These are phyloP conservation scores for Pyralis farinalis DNA, from an alignment of 2,888 invertebrate species.

Conservation along the genomic window DNA sequence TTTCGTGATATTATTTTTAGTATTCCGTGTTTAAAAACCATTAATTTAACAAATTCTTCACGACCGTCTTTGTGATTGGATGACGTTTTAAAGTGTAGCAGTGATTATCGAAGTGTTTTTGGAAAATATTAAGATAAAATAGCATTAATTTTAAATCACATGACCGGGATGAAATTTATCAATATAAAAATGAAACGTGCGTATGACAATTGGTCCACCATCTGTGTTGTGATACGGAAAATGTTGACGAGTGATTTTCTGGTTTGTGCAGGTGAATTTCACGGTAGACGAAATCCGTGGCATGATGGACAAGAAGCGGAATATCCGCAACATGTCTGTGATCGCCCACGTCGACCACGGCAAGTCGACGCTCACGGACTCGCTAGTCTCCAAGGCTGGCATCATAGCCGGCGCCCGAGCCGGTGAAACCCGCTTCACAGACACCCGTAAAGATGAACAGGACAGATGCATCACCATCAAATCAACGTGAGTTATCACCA, in stretches of 20 bases:
- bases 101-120: conserved; percentile 42
- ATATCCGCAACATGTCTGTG: conserved; percentile 99
- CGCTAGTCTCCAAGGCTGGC: conserved; percentile 99
- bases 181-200: conserved; percentile 48
- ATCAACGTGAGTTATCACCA: conserved; percentile 91
- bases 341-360: conserved; percentile 99
- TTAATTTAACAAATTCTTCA: conserved; percentile 37
- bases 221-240: conserved; percentile 51
- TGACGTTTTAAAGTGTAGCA: conserved; percentile 68
- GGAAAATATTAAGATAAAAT: conserved; percentile 2
- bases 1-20: conserved; percentile 52
- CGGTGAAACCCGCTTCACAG: conserved; percentile 99
- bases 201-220: conserved; percentile 42
- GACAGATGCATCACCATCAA: conserved; percentile 99
- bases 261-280: conserved; percentile 96
- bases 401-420: conserved; percentile 99
- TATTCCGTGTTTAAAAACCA: conserved; percentile 31
- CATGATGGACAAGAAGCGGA: conserved; percentile 99
- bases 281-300: conserved; percentile 99
- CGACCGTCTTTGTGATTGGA: conserved; percentile 59
- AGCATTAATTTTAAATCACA: not conserved
- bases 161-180: not conserved
- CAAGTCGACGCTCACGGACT: conserved; percentile 99
- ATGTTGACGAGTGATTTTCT: conserved; percentile 55
- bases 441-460: conserved; percentile 99